Base-by-base conservation (phyloP, 2,797 vertebrate species). In the Propithecus perrieri region DNA sequence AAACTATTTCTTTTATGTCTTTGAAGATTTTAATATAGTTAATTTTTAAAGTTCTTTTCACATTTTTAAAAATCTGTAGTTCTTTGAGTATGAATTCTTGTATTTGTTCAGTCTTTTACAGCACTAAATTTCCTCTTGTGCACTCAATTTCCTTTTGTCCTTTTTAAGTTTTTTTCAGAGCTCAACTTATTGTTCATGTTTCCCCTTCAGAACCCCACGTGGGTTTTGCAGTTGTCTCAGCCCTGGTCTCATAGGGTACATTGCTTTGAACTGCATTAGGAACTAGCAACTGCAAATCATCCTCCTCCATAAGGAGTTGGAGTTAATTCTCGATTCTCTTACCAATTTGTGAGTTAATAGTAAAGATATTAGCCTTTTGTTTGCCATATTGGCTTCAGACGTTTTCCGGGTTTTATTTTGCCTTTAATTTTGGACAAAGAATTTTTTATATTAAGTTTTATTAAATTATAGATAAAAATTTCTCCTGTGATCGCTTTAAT, bases 351-450 rank as follows among this genome's bases (percentile, higher is more conserved):
- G 53, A 61, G 22, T 75, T 46, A 33, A n/a, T 30, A 79, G 18
- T 71, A 74, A 81, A 71, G 43, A 63, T 67, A 38, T 38, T 74
- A 46, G 22, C 30, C n/a, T 48, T 92, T 84, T 80, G 35, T 85
- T 67, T 93, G 59, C 57, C 15, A 10, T 91, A 57, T 41, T 85
- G 72, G 30, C 46, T 91, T 85, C 74, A 85, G 15, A 46, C 92
- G 78, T 86, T 89, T 89, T 86, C 55, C 38, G 72, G n/a, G 20
- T 89, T 90, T 79, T 84, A 74, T 81, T 84, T 90, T 95, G 43
- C 26, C 61, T 79, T 94, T 80, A 85, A 50, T 94, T 94, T 96
- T 96, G 38, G 57, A 86, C 12, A 83, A 76, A 41, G 8, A 71
- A 72, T 15, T 91, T 94, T 91, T 72, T 46, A 69, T 71, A 72